Conservation (phyloP, 2,113 vertebrate species). For the Macroglossus sobrinus region DNA sequence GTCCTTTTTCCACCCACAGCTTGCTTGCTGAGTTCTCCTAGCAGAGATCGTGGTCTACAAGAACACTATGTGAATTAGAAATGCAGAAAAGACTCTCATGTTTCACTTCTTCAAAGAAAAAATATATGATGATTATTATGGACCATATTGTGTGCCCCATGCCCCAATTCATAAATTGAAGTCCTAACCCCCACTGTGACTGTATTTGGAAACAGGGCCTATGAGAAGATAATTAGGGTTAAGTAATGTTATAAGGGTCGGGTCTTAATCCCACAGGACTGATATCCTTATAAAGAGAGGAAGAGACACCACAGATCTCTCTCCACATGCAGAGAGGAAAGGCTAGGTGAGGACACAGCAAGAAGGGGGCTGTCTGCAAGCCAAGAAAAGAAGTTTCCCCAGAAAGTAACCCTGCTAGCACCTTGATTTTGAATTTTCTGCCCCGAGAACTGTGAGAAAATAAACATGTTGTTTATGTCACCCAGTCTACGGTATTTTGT, state of each 20-base stretch:
- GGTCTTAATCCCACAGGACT: neutral
- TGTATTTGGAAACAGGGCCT: neutral
- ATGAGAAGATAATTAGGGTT: neutral
- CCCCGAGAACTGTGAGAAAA: neutral
- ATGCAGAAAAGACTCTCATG: neutral
- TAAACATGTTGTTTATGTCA: neutral
- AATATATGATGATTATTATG: neutral
- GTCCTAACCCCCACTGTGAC: neutral
- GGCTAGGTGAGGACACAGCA: neutral
- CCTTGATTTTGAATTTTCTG: neutral
- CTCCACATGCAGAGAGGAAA: neutral
- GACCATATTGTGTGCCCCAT: neutral
- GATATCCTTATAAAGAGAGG: neutral
- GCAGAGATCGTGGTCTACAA: neutral
- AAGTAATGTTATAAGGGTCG: neutral
- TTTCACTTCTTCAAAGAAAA: neutral
- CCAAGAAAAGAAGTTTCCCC: neutral
- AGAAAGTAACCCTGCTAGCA: neutral
- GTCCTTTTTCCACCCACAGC: conserved; percentile 28
- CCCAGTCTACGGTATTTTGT: neutral
- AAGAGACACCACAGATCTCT: neutral
- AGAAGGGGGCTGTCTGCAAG: neutral
- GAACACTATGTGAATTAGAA: neutral
- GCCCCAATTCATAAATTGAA: neutral
- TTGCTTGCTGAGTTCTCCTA: neutral